Conservation (phyloP, 2,113 vertebrate species). For the Colinus virginianus region DNA sequence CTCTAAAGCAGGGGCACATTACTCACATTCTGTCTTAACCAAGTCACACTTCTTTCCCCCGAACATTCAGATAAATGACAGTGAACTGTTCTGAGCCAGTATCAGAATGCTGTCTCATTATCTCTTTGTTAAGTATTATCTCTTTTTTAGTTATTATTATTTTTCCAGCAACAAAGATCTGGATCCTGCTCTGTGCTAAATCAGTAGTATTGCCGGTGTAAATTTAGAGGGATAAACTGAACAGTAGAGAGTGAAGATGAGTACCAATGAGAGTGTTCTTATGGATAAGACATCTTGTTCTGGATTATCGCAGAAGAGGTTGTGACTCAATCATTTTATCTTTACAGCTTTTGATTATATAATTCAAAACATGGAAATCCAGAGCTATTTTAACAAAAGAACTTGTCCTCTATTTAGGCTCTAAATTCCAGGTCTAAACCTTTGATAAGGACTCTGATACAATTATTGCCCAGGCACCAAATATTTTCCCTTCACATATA, state of each 20-base stretch:
- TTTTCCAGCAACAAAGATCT: not conserved
- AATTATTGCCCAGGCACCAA: not conserved
- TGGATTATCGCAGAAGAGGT: not conserved
- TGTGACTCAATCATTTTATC: not conserved
- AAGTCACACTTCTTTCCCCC: not conserved
- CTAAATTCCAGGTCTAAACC: not conserved
- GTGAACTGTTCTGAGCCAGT: not conserved
- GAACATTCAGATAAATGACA: not conserved
- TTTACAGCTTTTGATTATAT: not conserved
- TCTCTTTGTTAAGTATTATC: not conserved
- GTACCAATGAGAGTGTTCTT: fast-evolving
- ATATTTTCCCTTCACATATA: not conserved
- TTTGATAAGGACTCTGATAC: not conserved
- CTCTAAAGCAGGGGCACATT: not conserved
- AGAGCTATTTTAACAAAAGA: not conserved
- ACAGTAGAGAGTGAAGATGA: fast-evolving
- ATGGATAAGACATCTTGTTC: not conserved
- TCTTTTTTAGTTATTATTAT: not conserved
- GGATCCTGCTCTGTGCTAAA: not conserved
- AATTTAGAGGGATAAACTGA: not conserved
- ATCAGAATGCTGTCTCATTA: not conserved
- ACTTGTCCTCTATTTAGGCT: not conserved
- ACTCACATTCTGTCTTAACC: not conserved
- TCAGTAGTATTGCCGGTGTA: not conserved
- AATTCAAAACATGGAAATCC: not conserved